phyloP scores from a whole-genome alignment of 2,888 invertebrate genomes.

The Schizotus pectinicornis region DNA sequence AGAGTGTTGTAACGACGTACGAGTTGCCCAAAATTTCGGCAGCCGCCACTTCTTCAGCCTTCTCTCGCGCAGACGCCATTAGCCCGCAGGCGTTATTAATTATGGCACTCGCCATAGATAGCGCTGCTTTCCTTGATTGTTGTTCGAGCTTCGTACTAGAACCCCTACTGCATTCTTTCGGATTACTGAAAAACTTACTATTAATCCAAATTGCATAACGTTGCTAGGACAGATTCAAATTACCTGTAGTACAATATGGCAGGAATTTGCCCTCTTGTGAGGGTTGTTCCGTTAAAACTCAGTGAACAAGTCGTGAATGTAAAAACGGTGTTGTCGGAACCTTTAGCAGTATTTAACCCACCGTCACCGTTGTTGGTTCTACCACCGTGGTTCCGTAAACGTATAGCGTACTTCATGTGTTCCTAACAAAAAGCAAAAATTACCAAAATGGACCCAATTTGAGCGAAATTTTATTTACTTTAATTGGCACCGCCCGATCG shows the following conservation, averaged over 20 bases:
- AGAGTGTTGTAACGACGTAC: conserved; percentile 71
- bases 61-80: conserved; percentile 77
- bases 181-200: conserved; percentile 50
- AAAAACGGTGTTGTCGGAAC: conserved; percentile 91
- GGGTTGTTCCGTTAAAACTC: conserved; percentile 96
- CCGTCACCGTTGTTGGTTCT: conserved; percentile 95
- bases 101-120: conserved; percentile 79
- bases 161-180: conserved; percentile 53
- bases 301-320: conserved; percentile 89
- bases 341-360: conserved; percentile 85
- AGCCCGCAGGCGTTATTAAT: conserved; percentile 79
- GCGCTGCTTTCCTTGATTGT: conserved; percentile 72
- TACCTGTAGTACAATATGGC: conserved; percentile 88
- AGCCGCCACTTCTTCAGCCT: conserved; percentile 65
- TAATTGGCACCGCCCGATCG: conserved; percentile 83
- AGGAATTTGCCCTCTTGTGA: conserved; percentile 93
- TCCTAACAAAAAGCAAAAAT: conserved; percentile 64
- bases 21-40: conserved; percentile 66
- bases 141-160: conserved; percentile 54
- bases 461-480: conserved; percentile 61
- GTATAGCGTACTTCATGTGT: conserved; percentile 85
- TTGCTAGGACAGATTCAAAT: conserved; percentile 24
- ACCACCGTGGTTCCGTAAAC: conserved; percentile 88
- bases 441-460: not conserved
- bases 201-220: not conserved